phyloP scores from a whole-genome alignment of 2,113 vertebrate genomes.

The Ardeotis arabs region DNA sequence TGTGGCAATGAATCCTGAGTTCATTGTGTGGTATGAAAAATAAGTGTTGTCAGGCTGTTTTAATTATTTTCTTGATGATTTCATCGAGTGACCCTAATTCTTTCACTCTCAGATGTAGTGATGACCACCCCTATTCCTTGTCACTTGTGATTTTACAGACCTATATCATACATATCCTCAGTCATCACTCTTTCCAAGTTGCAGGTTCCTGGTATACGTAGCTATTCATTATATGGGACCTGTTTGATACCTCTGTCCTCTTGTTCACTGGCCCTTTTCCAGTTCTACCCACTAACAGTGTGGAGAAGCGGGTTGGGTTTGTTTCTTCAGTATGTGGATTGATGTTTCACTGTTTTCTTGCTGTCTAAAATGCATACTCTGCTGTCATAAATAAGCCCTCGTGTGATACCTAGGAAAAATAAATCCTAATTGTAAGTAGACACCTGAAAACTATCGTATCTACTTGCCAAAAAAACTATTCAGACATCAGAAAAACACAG shows the following conservation, averaged over 20 bases:
- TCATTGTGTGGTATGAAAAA: not conserved
- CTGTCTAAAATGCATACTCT: not conserved
- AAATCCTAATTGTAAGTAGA: not conserved
- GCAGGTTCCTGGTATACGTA: not conserved
- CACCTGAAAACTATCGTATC: not conserved
- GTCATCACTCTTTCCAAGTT: not conserved
- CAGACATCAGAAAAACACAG: not conserved
- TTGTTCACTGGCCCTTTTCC: slow-evolving; percentile 1
- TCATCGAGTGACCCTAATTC: not conserved
- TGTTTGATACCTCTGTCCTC: not conserved
- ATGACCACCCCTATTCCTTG: not conserved
- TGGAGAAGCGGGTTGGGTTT: not conserved
- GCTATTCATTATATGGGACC: not conserved
- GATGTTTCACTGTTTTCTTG: slow-evolving; percentile 7
- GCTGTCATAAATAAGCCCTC: not conserved
- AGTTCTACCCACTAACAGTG: not conserved
- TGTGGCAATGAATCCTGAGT: not conserved
- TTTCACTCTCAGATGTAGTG: not conserved
- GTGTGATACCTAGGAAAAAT: not conserved
- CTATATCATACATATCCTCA: not conserved
- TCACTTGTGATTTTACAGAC: not conserved
- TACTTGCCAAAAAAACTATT: not conserved
- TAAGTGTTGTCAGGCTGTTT: not conserved
- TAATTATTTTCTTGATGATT: not conserved
- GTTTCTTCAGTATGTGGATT: not conserved